These are phyloP conservation scores for Diadophis punctatus DNA, from an alignment of 2,113 vertebrate species.

Conservation along the genomic window DNA sequence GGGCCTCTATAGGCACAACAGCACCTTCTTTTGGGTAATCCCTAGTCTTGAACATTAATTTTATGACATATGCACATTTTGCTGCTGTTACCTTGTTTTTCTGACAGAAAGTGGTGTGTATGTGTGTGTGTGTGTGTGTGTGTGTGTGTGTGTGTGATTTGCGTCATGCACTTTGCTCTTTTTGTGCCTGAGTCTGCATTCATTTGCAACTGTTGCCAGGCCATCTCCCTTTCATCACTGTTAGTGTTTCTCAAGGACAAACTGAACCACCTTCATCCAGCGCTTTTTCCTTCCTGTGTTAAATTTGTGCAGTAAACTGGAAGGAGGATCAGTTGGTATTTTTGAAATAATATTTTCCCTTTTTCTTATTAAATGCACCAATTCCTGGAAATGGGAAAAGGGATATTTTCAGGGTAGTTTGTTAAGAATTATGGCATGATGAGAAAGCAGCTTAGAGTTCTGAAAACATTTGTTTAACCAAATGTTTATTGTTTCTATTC, in stretches of 20 bases:
- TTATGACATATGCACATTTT: background rate
- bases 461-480: background rate
- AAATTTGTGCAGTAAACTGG: background rate
- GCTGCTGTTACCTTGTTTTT: background rate
- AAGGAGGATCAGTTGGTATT: conserved; percentile 3
- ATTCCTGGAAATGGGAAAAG: conserved; percentile 10
- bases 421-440: background rate
- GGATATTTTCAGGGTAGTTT: background rate
- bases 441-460: background rate
- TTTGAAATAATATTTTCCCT: conserved; percentile 11
- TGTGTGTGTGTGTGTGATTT: background rate
- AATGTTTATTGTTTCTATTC: background rate
- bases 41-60: too few species aligned
- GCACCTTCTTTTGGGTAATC: background rate
- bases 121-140: background rate
- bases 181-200: background rate
- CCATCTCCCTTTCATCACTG: background rate
- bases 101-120: conserved; percentile 10
- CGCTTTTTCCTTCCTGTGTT: conserved; percentile 8
- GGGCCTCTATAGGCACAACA: background rate
- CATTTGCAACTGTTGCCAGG: conserved; percentile 29
- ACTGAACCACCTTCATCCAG: conserved; percentile 18
- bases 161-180: background rate
- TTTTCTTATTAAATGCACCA: conserved; percentile 15
- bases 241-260: conserved; percentile 16